Evolutionary conservation across 2,113 vertebrate species (phyloP).

Genomic region (Corvus cornix): DNA sequence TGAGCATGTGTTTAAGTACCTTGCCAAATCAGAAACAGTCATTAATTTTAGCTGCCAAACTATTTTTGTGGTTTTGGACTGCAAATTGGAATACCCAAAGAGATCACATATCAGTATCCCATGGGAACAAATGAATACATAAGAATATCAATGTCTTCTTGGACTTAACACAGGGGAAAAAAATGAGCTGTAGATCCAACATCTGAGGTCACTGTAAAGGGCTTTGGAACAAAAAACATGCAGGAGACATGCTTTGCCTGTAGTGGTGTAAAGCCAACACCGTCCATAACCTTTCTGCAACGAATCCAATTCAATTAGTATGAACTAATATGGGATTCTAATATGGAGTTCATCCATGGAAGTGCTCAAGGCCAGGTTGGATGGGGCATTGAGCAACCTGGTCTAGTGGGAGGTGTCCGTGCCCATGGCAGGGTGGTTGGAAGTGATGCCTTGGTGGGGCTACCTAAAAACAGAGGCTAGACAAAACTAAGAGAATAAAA

Average conservation of each 20-base stretch:
- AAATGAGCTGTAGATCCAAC: background rate
- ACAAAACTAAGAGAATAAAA: background rate
- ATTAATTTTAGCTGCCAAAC: constrained; percentile 60
- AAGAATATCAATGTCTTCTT: constrained; percentile 1
- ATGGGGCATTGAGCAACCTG: background rate
- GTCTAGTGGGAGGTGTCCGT: background rate
- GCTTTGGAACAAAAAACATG: background rate
- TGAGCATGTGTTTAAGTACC: background rate
- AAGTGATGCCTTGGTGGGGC: background rate
- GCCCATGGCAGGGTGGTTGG: background rate
- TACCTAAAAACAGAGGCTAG: background rate
- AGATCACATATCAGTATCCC: constrained; percentile 48
- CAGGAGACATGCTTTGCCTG: background rate
- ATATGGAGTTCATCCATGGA: background rate
- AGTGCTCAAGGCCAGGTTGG: background rate
- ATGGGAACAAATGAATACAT: constrained; percentile 4
- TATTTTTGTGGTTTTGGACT: constrained; percentile 63
- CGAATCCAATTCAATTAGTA: background rate
- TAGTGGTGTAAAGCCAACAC: background rate
- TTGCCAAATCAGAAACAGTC: constrained; percentile 24
- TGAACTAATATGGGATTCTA: background rate
- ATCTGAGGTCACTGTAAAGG: background rate
- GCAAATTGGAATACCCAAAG: constrained; percentile 45
- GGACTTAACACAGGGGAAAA: background rate
- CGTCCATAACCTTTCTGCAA: background rate